Evolutionary conservation across 2,113 vertebrate species (phyloP).

Genomic region (Nerophis lumbriciformis): DNA sequence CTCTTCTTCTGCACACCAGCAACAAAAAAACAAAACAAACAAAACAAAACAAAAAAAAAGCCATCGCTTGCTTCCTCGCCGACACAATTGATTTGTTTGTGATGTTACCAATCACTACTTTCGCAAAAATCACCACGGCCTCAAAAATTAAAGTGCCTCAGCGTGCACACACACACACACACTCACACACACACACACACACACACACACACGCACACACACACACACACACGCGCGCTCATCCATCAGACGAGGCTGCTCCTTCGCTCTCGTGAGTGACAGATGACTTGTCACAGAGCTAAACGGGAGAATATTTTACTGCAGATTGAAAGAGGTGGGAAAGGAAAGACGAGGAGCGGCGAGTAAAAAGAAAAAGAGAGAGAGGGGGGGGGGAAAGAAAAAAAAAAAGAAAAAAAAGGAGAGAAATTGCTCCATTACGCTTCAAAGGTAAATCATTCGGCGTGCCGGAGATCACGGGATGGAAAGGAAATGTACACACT

Average conservation of each 20-base stretch:
- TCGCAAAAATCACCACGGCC: background rate
- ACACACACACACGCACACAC: conserved; percentile 11
- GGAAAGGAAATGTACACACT: conserved; percentile 52
- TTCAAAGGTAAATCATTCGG: conserved; percentile 68
- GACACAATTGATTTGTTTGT: conserved; percentile 3
- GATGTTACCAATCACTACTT: conserved; percentile 14
- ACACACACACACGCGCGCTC: conserved; percentile 14
- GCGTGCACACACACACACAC: background rate
- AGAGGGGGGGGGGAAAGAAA: conserved; percentile 45
- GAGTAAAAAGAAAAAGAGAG: conserved; percentile 1
- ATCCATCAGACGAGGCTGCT: conserved; percentile 44
- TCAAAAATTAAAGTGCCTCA: conserved; percentile 7
- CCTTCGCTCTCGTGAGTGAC: conserved; percentile 63
- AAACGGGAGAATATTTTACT: conserved; percentile 66
- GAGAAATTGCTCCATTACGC: conserved; percentile 70
- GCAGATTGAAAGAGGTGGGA: conserved; percentile 55
- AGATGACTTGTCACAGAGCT: conserved; percentile 68
- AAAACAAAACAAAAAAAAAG: background rate
- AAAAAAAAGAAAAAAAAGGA: conserved; percentile 23
- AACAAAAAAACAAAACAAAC: background rate
- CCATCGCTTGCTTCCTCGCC: background rate
- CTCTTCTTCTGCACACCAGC: conserved; percentile 1
- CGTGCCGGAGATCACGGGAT: conserved; percentile 56
- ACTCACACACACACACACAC: conserved; percentile 2
- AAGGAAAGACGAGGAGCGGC: conserved; percentile 33